Conservation (phyloP, 1,140 invertebrate genomes). For the Drosophila teissieri region DNA sequence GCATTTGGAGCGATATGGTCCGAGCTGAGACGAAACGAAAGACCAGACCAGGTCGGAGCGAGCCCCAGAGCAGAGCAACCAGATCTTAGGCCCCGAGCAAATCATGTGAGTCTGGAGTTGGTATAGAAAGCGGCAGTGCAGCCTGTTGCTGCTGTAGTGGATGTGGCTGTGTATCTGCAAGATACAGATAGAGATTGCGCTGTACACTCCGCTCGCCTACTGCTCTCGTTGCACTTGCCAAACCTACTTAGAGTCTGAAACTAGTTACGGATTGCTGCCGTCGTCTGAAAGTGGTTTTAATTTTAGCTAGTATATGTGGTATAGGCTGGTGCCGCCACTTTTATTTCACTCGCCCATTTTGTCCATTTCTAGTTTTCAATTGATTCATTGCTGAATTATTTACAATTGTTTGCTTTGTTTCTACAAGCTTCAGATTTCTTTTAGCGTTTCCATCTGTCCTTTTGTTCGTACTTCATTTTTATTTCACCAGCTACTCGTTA, state of each 20-base stretch:
- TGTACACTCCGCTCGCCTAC: conserved; percentile 58
- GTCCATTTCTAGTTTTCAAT: conserved; percentile 23
- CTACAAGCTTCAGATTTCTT: conserved; percentile 7
- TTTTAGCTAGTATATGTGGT: conserved; percentile 23
- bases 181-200: conserved; percentile 42
- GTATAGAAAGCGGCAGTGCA: conserved; percentile 71
- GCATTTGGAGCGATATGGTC: conserved; percentile 58
- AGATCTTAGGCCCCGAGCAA: conserved; percentile 12
- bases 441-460: conserved; percentile 18
- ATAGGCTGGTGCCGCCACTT: conserved; percentile 30
- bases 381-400: conserved; percentile 8
- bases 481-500: conserved; percentile 49
- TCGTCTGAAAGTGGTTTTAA: conserved; percentile 41
- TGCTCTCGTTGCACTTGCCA: conserved; percentile 66
- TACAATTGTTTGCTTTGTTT: conserved; percentile 24
- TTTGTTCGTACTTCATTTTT: conserved; percentile 25
- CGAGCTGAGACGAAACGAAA: conserved; percentile 38
- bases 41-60: conserved; percentile 5
- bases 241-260: conserved; percentile 45
- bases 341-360: conserved; percentile 4
- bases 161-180: conserved; percentile 34
- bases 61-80: conserved; percentile 10
- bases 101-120: conserved; percentile 30
- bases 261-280: conserved; percentile 40
- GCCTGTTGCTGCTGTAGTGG: neutral